Evolutionary conservation across 2,797 vertebrate species (phyloP).

Genomic region (Vultur gryphus): DNA sequence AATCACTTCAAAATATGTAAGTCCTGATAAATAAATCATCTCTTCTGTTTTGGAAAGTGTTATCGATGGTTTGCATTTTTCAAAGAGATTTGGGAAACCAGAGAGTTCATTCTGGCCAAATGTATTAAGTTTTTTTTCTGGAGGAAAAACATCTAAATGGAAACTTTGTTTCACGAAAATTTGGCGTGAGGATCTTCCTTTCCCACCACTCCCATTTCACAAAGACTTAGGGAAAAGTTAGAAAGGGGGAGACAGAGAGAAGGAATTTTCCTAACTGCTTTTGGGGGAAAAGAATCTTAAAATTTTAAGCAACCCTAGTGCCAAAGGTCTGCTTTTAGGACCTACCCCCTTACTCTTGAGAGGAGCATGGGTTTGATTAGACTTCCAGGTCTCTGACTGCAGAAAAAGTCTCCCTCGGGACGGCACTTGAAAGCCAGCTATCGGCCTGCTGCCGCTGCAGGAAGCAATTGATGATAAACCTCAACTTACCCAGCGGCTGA

Average conservation of each 20-base stretch:
- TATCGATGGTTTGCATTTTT: not conserved
- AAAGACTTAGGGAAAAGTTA: not conserved
- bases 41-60: not conserved
- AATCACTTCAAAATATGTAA: not conserved
- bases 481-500: fast-evolving
- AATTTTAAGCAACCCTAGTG: not conserved
- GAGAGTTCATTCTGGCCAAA: not conserved
- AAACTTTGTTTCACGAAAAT: not conserved
- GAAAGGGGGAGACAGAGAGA: not conserved
- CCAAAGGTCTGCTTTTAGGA: not conserved
- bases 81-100: not conserved
- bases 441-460: not conserved
- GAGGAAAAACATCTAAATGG: not conserved
- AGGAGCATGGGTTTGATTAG: not conserved
- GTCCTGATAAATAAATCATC: not conserved
- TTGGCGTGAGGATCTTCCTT: fast-evolving
- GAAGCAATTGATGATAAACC: not conserved
- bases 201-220: not conserved
- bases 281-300: not conserved
- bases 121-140: fast-evolving
- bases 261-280: not conserved
- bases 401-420: not conserved
- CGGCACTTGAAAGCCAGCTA: fast-evolving
- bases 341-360: too few relatives aligned
- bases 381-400: not conserved